phyloP scores from a whole-genome alignment of 2,888 invertebrate genomes.

The Resseliella maxima region DNA sequence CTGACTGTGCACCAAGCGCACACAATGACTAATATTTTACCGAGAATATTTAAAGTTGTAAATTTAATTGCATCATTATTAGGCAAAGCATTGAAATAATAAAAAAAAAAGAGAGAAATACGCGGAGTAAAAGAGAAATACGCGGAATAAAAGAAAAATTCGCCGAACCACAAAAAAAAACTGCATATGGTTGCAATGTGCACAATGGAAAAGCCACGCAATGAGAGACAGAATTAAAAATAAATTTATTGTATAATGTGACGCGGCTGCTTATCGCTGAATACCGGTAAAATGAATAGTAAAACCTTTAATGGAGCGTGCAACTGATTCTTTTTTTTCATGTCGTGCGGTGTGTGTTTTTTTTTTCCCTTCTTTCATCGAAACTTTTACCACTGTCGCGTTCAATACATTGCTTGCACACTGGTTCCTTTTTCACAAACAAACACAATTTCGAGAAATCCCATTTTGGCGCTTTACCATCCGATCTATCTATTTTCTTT shows the following conservation, averaged over 20 bases:
- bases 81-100: neutral
- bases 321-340: too few species aligned
- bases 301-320: conserved; percentile 26
- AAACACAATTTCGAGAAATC: neutral
- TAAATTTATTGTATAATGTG: conserved; percentile 41
- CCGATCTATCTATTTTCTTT: too few species aligned
- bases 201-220: neutral
- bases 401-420: neutral
- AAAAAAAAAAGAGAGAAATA: neutral
- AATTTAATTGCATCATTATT: conserved; percentile 40
- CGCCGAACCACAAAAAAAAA: neutral
- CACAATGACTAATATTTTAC: neutral
- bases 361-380: neutral
- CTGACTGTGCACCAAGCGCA: neutral
- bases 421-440: neutral
- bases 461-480: neutral
- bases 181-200: conserved; percentile 19
- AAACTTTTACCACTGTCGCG: conserved; percentile 1
- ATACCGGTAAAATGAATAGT: conserved; percentile 45
- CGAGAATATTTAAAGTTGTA: neutral
- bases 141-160: neutral
- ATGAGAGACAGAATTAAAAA: neutral
- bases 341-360: too few species aligned
- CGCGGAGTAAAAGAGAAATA: neutral
- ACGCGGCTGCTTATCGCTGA: conserved; percentile 30